phyloP scores from a whole-genome alignment of 2,797 vertebrate species.

The Cynopterus sphinx region DNA sequence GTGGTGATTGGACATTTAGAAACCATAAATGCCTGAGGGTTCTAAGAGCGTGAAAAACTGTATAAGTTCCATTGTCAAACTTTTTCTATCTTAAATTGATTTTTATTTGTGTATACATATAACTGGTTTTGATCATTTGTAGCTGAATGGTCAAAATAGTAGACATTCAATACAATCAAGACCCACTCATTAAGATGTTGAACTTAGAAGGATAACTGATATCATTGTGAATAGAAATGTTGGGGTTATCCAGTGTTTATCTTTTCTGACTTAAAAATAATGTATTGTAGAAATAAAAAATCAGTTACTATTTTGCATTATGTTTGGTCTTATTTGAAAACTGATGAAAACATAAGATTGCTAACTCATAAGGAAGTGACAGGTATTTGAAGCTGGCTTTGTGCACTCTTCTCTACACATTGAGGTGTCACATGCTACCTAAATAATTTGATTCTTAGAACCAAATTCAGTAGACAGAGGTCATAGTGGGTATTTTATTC shows the following conservation, averaged over 20 bases:
- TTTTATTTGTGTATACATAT: neutral
- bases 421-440: neutral
- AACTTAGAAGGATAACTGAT: conserved; percentile 26
- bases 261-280: neutral
- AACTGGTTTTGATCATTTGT: conserved; percentile 18
- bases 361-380: neutral
- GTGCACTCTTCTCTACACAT: neutral
- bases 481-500: neutral
- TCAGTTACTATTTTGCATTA: neutral
- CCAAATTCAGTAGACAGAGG: neutral
- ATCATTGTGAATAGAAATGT: neutral
- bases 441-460: neutral
- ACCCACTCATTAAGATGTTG: neutral
- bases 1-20: neutral
- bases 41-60: neutral
- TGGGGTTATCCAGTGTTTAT: neutral
- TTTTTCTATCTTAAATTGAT: neutral
- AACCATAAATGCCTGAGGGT: neutral
- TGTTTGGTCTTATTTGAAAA: neutral
- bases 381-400: neutral
- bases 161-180: neutral
- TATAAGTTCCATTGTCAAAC: neutral
- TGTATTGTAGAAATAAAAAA: neutral
- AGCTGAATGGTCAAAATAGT: neutral
- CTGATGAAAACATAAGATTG: neutral